Evolutionary conservation across 2,797 vertebrate species (phyloP).

Genomic region (Hirundo rustica): DNA sequence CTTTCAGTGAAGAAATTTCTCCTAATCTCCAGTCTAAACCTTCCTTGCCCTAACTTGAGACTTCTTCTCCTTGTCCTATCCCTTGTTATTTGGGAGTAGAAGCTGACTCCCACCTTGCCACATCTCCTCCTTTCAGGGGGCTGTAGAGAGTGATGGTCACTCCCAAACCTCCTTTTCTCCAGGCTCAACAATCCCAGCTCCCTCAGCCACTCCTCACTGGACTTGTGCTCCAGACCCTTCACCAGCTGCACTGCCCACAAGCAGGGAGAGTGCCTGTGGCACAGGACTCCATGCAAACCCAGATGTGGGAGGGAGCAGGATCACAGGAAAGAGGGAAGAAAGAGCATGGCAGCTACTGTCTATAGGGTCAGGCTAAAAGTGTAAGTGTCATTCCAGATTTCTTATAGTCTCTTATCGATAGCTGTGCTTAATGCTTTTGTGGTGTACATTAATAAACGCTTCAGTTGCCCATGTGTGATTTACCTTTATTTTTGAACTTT

Average conservation of each 20-base stretch:
- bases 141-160: no score
- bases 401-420: background rate
- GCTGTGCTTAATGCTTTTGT: background rate
- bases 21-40: background rate
- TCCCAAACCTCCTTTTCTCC: background rate
- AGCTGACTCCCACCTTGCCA: no score
- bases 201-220: background rate
- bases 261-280: rapidly evolving
- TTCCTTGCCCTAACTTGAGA: background rate
- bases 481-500: background rate
- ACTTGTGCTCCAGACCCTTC: background rate
- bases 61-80: background rate
- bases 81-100: background rate
- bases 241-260: background rate
- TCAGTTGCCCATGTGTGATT: background rate
- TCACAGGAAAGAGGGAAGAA: background rate
- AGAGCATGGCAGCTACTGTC: rapidly evolving
- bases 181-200: background rate
- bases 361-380: background rate
- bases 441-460: background rate
- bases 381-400: background rate
- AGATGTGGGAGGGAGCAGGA: background rate
- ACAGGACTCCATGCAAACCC: rapidly evolving
- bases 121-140: rapidly evolving
- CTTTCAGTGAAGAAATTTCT: background rate